Base-by-base conservation (phyloP, 2,888 invertebrate genomes). In the Petrolisthes manimaculis region DNA sequence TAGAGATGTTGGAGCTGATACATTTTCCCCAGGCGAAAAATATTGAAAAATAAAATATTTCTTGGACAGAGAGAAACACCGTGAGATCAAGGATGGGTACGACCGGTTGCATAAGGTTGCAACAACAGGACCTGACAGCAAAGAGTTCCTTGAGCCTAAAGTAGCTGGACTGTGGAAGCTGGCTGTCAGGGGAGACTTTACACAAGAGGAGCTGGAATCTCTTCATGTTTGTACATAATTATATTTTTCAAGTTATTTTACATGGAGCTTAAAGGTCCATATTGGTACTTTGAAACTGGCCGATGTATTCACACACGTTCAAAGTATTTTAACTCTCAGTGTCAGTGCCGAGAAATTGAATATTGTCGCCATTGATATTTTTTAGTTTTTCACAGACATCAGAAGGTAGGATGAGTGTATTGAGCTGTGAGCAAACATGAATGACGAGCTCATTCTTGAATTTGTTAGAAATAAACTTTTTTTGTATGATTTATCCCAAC, bases 121-220 rank as follows among this genome's bases (percentile, higher is more conserved):
- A 37, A 95, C 96, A 1, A 95, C 95, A 93, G 97, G 96, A 92
- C 96, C 97, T 0, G 95, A 95, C 88, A 96, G 96, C 92, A 95
- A 95, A 92, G 97, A 97, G 92, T 98, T 98, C 92, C 95, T 97
- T 77, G 98, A 98, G 92, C 97, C 97, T 0, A 96, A 97, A 93
- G 98, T 98, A 0, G 96, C 97, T 93, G 96, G 96, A 0, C 93
- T 98, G 56, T 98, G 98, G 98, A 95, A 95, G 91, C 94, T 96
- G 88, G 98, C 98, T 3, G 93, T 95, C 24, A 95, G 96, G 84
- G 95, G 95, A 14, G 96, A 97, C 93, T 98, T 98, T 93, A 95
- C 96, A 51, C 94, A 95, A 0, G 95, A 96, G 89, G 98, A 98
- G 93, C 94, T 98, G 14, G 95, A 95, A 87, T 97, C 97, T 0